phyloP scores from a whole-genome alignment of 2,113 vertebrate species.

The Sitta europaea region DNA sequence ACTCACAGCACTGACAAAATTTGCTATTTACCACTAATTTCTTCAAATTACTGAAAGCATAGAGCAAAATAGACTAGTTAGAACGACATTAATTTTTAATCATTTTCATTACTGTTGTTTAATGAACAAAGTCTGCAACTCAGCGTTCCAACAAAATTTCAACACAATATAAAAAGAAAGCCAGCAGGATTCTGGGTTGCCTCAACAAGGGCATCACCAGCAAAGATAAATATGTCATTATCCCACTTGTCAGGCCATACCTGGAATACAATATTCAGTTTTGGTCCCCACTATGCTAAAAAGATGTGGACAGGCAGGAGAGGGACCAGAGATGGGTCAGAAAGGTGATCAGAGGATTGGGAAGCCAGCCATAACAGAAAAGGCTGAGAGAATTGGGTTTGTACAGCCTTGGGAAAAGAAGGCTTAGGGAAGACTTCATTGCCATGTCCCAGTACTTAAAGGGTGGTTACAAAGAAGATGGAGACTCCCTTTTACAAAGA shows the following conservation, averaged over 20 bases:
- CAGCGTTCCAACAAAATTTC: background rate
- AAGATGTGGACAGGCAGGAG: background rate
- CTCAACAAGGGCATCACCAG: background rate
- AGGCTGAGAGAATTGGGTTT: background rate
- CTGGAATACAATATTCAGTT: background rate
- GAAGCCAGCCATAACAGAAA: background rate
- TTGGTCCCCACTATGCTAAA: background rate
- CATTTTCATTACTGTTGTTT: background rate
- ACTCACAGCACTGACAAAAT: conserved; percentile 7
- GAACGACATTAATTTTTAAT: background rate
- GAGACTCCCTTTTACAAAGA: background rate
- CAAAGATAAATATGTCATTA: background rate
- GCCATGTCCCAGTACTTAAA: background rate
- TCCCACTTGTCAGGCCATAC: background rate
- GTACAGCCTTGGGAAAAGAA: background rate
- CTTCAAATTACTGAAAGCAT: background rate
- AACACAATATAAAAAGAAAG: background rate
- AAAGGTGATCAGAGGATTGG: background rate
- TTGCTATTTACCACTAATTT: conserved; percentile 15
- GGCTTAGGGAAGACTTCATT: background rate
- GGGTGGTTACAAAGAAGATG: background rate
- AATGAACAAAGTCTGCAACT: background rate
- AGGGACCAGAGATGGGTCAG: background rate
- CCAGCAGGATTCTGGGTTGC: background rate
- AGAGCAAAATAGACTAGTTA: background rate